Evolutionary conservation across 2,113 vertebrate genomes (phyloP), one percentile per base, ranked within the genome.

Genomic region (Smithornis capensis): DNA sequence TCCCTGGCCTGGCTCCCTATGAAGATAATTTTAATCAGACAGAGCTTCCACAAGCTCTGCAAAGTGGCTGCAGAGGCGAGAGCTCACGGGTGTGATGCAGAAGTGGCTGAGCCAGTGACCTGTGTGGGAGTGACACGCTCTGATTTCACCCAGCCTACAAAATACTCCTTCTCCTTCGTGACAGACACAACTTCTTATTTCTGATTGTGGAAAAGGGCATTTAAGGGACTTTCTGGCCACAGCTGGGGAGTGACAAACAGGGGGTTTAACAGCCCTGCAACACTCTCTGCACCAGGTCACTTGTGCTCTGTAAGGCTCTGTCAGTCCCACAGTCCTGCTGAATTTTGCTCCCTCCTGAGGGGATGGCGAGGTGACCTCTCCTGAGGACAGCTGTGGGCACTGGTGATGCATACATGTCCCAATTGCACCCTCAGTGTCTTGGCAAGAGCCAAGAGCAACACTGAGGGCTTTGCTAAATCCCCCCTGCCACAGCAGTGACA

Each of bases 281-380:
- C 4, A 16, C 12, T 45, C 40, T 33, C 49, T 53, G 37, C 14
- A 33, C 28, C 2, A 0, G 19, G 62, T 74, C 40, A 25, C 42
- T 56, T 5, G 11, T 52, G 49, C 55, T 65, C 2, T 1, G 0
- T 21, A 5, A 6, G 24, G 25, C 8, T 11, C 8, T 11, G 5
- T 24, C 63, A 52, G 40, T 14, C 47, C 42, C 10, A 3, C 19
- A 18, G 62, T 9, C 31, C 77, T 69, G 44, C 28, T 55, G 62
- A 25, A 10, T 14, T 28, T 6, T 71, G n/a, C 9, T 9, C n/a
- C 52, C 64, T 81, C 57, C 75, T 24, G 23, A 55, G 57, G 44
- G 35, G 44, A 33, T 5, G 12, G 25, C 0, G 14, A 40, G 4
- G n/a, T 37, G 73, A n/a, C 55, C 35, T 38, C 35, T 78, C 25